A percentile compares a stretch with the other conserved stretches of the same genome.
Evolutionary conservation across 2,113 vertebrate genomes (phyloP).

Genomic region (Triplophysa tibetana): DNA sequence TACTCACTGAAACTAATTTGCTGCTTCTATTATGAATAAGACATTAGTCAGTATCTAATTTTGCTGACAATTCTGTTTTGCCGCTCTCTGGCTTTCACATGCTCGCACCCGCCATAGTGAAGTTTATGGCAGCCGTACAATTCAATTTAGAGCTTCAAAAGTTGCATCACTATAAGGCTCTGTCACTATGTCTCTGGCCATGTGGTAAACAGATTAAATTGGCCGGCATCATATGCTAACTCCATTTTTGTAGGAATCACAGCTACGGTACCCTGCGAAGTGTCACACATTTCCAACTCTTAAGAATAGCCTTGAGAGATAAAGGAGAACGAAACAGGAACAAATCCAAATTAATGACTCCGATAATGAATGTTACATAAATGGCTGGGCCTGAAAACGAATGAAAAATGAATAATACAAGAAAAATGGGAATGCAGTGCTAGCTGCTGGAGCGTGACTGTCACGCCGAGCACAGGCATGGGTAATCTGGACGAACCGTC

Average conservation of each 20-base stretch:
- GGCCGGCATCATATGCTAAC: neutral
- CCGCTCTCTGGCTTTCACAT: constrained; percentile 9
- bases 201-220: constrained; percentile 24
- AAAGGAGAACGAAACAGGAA: neutral
- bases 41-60: neutral
- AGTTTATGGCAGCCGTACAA: constrained; percentile 6
- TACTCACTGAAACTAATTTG: neutral
- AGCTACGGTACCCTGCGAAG: neutral
- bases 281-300: neutral
- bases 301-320: neutral
- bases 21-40: constrained; percentile 4
- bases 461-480: neutral
- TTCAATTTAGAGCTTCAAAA: constrained; percentile 33
- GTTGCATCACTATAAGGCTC: neutral
- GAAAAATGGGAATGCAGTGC: neutral
- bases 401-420: neutral
- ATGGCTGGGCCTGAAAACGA: neutral
- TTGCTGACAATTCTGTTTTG: constrained; percentile 20
- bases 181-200: constrained; percentile 4
- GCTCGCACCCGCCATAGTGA: neutral
- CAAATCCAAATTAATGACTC: neutral
- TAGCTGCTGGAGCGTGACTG: constrained; percentile 4
- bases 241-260: neutral
- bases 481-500: neutral
- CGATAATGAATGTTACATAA: neutral